Percentiles rank a stretch among this genome's conserved stretches.
phyloP scores from a whole-genome alignment of 1,140 invertebrate species.

The Lasaia peninsularis region DNA sequence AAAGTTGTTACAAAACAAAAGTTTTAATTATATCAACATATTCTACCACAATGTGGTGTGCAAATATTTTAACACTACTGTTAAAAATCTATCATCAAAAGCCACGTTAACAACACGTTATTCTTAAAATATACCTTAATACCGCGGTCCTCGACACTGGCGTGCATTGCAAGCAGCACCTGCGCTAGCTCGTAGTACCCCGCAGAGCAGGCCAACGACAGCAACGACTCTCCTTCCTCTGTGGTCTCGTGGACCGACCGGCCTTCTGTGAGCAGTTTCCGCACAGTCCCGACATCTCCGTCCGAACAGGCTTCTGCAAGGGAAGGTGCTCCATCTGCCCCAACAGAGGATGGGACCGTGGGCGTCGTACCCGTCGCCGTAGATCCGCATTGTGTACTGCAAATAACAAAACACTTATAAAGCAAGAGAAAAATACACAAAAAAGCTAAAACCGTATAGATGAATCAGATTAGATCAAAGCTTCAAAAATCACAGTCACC shows the following conservation, averaged over 20 bases:
- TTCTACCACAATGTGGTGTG: no score
- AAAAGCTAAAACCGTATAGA: background rate
- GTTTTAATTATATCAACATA: no score
- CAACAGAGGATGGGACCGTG: conserved; percentile 40
- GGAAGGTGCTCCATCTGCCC: conserved; percentile 77
- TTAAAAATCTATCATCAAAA: no score
- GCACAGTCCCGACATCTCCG: conserved; percentile 93
- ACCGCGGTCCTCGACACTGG: conserved; percentile 97
- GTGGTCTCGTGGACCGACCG: conserved; percentile 93
- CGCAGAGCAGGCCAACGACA: conserved; percentile 94
- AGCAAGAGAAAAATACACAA: background rate
- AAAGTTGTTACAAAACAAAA: no score
- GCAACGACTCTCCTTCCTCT: conserved; percentile 94
- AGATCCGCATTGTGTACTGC: conserved; percentile 57
- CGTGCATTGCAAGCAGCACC: conserved; percentile 96
- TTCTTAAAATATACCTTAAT: conserved; percentile 76
- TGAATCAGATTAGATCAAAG: conserved; percentile 74
- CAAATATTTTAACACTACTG: no score
- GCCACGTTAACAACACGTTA: no score
- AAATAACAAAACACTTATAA: conserved; percentile 20
- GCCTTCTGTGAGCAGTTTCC: conserved; percentile 93
- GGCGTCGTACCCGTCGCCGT: conserved; percentile 59
- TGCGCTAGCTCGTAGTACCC: conserved; percentile 96
- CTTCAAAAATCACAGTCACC: conserved; percentile 59
- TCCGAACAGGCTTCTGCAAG: conserved; percentile 94